phyloP scores from a whole-genome alignment of 2,888 invertebrate genomes.

The Sminthurinus aureus region DNA sequence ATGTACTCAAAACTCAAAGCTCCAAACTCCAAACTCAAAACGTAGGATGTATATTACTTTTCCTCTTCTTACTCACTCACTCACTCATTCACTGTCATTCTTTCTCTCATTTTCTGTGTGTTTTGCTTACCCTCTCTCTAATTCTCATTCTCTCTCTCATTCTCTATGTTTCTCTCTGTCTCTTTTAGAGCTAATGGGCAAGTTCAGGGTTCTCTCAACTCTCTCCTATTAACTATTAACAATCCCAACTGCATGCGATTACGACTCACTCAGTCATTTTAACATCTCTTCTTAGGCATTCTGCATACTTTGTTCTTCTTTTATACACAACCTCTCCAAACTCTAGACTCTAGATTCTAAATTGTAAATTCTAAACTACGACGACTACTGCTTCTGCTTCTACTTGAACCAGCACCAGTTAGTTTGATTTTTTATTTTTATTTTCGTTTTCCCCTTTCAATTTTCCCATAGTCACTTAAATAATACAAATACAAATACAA shows the following conservation, averaged over 20 bases:
- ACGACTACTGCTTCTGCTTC: no score
- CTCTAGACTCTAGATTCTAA: no score
- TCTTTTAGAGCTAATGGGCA: background rate
- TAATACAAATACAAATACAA: no score
- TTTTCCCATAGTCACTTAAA: no score
- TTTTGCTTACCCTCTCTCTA: background rate
- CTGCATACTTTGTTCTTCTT: background rate
- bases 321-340: background rate
- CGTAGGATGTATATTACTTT: background rate
- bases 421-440: background rate
- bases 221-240: conserved; percentile 23
- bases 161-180: background rate
- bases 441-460: no score
- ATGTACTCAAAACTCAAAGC: background rate
- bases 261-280: conserved; percentile 13
- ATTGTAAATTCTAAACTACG: no score
- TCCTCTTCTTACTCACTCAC: background rate
- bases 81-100: no score
- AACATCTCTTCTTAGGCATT: conserved; percentile 1
- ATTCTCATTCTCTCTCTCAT: no score
- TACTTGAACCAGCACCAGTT: background rate
- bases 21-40: background rate
- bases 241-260: conserved; percentile 4
- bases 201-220: conserved; percentile 7
- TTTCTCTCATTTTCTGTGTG: background rate